These are phyloP conservation scores for Shinisaurus crocodilurus DNA, from an alignment of 2,113 vertebrate genomes.

Conservation along the genomic window DNA sequence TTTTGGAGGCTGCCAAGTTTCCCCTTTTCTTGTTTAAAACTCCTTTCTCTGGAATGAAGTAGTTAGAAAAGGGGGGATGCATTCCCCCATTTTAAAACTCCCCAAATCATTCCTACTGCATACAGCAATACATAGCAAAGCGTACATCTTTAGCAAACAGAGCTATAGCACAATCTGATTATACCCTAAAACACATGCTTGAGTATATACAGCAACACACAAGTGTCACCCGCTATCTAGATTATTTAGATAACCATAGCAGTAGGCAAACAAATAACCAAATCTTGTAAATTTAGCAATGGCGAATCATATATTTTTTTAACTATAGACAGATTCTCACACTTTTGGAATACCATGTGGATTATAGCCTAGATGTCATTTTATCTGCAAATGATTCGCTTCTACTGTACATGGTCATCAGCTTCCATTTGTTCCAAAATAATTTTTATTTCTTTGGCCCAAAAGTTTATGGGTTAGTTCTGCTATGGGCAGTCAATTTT, in stretches of 20 bases:
- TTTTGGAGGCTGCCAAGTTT: constrained; percentile 82
- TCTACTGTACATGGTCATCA: background rate
- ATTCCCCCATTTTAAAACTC: constrained; percentile 70
- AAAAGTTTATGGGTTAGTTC: background rate
- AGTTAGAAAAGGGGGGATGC: constrained; percentile 68
- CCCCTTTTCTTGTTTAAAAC: constrained; percentile 83
- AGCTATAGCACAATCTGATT: constrained; percentile 60
- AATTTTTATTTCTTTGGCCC: background rate
- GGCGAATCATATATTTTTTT: constrained; percentile 49
- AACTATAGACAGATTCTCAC: constrained; percentile 38
- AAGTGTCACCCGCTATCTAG: constrained; percentile 70
- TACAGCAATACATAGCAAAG: constrained; percentile 65
- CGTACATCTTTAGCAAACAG: constrained; percentile 68
- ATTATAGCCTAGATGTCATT: background rate
- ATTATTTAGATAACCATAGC: constrained; percentile 68
- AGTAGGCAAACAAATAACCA: constrained; percentile 60
- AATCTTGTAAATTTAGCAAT: constrained; percentile 61
- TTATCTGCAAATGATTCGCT: background rate
- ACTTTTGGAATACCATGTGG: background rate
- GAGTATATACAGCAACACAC: constrained; percentile 73
- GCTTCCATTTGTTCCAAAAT: background rate
- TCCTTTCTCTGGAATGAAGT: constrained; percentile 77
- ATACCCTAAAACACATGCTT: constrained; percentile 67
- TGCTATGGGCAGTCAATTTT: background rate
- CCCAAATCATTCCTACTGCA: constrained; percentile 73